Percentiles rank a stretch among this genome's conserved stretches.
Evolutionary conservation across 1,140 invertebrate species (phyloP).

Genomic region (Drosophila ercepeae): DNA sequence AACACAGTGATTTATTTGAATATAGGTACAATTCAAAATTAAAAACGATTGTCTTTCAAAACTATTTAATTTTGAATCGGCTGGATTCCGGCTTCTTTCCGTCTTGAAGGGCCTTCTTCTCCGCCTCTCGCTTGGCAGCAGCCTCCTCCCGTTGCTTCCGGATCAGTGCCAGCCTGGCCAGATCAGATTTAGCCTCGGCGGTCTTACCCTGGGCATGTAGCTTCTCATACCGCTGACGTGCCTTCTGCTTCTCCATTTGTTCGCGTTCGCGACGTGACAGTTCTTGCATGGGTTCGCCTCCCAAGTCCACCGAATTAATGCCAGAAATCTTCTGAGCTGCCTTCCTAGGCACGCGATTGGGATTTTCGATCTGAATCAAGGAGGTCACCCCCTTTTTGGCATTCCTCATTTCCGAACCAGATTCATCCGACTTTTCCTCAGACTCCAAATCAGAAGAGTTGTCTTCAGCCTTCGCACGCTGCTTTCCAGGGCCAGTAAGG

Average conservation of each 20-base stretch:
- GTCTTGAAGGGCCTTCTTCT: conserved; percentile 87
- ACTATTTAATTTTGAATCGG: not conserved
- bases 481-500: not conserved
- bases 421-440: conserved; percentile 84
- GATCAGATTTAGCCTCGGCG: conserved; percentile 96
- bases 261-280: conserved; percentile 92
- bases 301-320: conserved; percentile 38
- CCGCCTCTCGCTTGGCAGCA: conserved; percentile 93
- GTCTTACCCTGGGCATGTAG: conserved; percentile 97
- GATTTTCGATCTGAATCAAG: conserved; percentile 97
- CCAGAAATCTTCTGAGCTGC: conserved; percentile 88
- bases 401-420: conserved; percentile 84
- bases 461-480: not conserved
- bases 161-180: conserved; percentile 95
- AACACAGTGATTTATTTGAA: not conserved
- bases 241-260: conserved; percentile 95
- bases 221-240: conserved; percentile 94
- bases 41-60: not conserved
- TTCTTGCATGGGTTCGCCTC: conserved; percentile 88
- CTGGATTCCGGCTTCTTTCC: conserved; percentile 52
- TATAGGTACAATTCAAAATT: not conserved
- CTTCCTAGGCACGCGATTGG: conserved; percentile 95
- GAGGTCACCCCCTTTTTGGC: conserved; percentile 92
- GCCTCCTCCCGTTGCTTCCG: conserved; percentile 97
- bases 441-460: not conserved